These are phyloP conservation scores for Cheiracanthium punctorium DNA, from an alignment of 2,888 invertebrate genomes.

Conservation along the genomic window DNA sequence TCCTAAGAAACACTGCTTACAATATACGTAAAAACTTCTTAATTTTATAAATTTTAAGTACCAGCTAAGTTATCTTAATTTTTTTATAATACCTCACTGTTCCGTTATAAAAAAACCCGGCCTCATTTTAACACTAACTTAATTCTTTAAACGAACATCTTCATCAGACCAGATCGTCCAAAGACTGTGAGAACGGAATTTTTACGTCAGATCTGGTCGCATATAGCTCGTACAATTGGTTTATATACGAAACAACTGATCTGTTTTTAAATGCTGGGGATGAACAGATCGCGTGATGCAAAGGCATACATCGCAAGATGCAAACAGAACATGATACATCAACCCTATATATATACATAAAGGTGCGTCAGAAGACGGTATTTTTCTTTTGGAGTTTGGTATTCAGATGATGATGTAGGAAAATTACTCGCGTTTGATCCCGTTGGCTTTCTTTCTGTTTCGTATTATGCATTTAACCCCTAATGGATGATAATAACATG, in stretches of 20 bases:
- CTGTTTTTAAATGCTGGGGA: constrained; percentile 16
- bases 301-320: neutral
- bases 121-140: too few relatives aligned
- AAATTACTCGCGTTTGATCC: neutral
- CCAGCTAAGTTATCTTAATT: too few relatives aligned
- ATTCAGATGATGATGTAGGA: neutral
- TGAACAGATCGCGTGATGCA: constrained; percentile 13
- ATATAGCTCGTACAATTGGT: too few relatives aligned
- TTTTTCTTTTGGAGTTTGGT: neutral
- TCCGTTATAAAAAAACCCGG: too few relatives aligned
- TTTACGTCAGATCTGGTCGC: too few relatives aligned
- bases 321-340: neutral
- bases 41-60: too few relatives aligned
- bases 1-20: too few relatives aligned
- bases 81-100: too few relatives aligned
- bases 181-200: too few relatives aligned
- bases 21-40: too few relatives aligned
- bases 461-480: neutral
- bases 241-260: neutral
- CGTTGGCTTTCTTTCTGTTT: neutral
- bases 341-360: neutral
- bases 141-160: too few relatives aligned
- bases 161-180: too few relatives aligned
- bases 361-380: neutral
- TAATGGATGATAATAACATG: constrained; percentile 45